phyloP scores from a whole-genome alignment of 1,140 invertebrate species.

The Musca vetustissima region DNA sequence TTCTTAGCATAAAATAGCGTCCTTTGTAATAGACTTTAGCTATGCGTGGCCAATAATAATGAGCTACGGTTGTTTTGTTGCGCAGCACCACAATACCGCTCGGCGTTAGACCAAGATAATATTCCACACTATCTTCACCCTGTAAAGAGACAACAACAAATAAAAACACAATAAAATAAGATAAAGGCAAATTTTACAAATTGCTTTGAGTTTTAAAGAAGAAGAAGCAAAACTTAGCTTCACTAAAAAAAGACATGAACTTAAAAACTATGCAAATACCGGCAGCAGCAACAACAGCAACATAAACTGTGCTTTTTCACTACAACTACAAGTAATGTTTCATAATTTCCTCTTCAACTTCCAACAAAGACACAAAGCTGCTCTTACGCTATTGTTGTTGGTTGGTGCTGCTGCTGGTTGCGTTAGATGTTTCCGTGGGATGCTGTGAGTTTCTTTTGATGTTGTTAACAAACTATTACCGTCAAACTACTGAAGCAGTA shows the following conservation, averaged over 20 bases:
- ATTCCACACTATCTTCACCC: conserved; percentile 97
- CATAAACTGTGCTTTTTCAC: no score
- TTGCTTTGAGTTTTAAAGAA: background rate
- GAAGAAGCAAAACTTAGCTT: conserved; percentile 13
- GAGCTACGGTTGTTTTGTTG: conserved; percentile 95
- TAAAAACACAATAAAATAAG: conserved; percentile 25
- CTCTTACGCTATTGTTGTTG: no score
- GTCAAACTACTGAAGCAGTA: no score
- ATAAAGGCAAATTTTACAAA: background rate
- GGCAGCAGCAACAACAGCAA: no score
- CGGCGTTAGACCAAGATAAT: conserved; percentile 95
- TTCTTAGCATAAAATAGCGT: conserved; percentile 93
- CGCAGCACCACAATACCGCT: conserved; percentile 95
- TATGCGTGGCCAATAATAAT: conserved; percentile 98
- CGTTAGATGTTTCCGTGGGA: no score
- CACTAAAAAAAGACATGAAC: conserved; percentile 17
- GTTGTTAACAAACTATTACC: no score
- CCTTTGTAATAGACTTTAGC: conserved; percentile 95
- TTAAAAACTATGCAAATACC: conserved; percentile 8
- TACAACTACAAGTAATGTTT: no score
- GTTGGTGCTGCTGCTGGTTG: no score
- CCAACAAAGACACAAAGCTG: no score
- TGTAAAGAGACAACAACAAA: conserved; percentile 57
- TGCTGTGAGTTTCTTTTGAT: no score
- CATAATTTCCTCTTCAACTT: no score